Evolutionary conservation across 2,113 vertebrate genomes (phyloP).

Genomic region (Nycticryphes semicollaris): DNA sequence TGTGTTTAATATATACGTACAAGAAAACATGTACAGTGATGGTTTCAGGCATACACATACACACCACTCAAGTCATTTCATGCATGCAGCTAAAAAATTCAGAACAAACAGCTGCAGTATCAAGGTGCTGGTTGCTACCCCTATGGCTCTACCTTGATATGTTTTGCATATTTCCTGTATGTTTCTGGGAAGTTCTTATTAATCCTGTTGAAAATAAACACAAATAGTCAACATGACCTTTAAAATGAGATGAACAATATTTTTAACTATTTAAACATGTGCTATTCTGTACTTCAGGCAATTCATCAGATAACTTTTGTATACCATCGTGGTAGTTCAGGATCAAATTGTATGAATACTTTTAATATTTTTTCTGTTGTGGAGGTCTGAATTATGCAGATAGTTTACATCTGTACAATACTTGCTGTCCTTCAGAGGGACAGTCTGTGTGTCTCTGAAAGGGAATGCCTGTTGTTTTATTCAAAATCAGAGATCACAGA

Average conservation of each 20-base stretch:
- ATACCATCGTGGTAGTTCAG: background rate
- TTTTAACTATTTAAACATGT: background rate
- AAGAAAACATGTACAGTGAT: background rate
- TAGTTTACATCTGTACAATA: background rate
- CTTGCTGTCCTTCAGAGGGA: constrained; percentile 20
- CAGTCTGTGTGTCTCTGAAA: background rate
- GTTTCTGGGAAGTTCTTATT: background rate
- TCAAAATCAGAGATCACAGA: constrained; percentile 64
- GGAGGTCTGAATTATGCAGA: background rate
- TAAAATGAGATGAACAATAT: background rate
- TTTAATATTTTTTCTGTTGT: background rate
- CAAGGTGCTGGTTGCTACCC: background rate
- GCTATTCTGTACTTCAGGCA: constrained; percentile 8
- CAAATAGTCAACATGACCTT: background rate
- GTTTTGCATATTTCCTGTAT: background rate
- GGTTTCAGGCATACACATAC: background rate
- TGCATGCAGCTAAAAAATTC: background rate
- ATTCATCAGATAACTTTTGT: background rate
- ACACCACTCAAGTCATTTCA: background rate
- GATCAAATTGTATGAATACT: constrained; percentile 14
- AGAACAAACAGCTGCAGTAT: background rate
- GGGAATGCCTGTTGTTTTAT: constrained; percentile 2
- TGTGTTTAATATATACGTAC: background rate
- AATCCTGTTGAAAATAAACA: background rate
- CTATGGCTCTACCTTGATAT: fast-evolving